These are phyloP conservation scores for Clostera curtula DNA, from an alignment of 2,888 invertebrate genomes.

Conservation along the genomic window DNA sequence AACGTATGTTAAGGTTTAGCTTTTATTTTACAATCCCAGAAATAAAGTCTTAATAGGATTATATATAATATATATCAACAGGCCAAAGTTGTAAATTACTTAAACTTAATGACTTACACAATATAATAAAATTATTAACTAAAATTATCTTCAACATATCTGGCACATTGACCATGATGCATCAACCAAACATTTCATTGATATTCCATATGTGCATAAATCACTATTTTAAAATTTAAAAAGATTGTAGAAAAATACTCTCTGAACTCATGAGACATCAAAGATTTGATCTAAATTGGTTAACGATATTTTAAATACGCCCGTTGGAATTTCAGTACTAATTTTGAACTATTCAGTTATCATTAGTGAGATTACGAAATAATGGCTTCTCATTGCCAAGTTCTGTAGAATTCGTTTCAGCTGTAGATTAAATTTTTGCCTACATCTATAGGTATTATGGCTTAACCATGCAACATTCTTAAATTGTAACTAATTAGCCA, in stretches of 20 bases:
- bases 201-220: constrained; percentile 64
- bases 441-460: too few species aligned
- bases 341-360: constrained; percentile 38
- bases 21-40: constrained; percentile 76
- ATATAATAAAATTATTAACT: constrained; percentile 75
- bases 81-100: constrained; percentile 74
- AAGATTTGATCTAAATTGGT: constrained; percentile 56
- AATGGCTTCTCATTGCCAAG: constrained; percentile 19
- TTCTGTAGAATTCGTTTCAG: too few species aligned
- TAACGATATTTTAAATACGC: constrained; percentile 44
- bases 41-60: constrained; percentile 74
- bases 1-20: constrained; percentile 47
- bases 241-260: constrained; percentile 74
- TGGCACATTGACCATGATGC: constrained; percentile 69
- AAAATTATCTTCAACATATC: constrained; percentile 73
- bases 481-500: too few species aligned
- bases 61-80: constrained; percentile 74
- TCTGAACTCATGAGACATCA: constrained; percentile 57
- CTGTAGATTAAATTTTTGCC: too few species aligned
- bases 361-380: constrained; percentile 57
- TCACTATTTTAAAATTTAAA: constrained; percentile 61
- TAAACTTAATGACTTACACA: constrained; percentile 75
- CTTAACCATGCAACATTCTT: too few species aligned
- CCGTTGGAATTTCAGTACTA: constrained; percentile 40
- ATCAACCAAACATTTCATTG: constrained; percentile 67